Percentiles rank a stretch among this genome's conserved stretches.
Conservation (phyloP, 2,888 invertebrate genomes). For the Griposia aprilina region DNA sequence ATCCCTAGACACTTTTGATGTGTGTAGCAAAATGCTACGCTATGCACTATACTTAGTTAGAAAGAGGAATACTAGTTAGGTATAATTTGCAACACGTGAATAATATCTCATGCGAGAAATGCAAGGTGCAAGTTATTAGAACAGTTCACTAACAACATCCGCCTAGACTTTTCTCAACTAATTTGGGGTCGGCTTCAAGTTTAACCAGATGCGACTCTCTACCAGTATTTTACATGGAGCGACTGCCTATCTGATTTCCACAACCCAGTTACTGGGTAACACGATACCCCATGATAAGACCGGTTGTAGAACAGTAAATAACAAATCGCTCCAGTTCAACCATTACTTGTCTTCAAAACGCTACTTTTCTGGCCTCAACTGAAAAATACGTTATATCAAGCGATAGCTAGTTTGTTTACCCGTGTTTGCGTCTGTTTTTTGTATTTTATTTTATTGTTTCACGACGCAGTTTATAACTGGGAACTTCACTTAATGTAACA, state of each 20-base stretch:
- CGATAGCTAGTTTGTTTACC: slow-evolving; percentile 67
- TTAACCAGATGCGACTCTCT: too few species aligned
- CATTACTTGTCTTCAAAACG: background rate
- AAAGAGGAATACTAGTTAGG: background rate
- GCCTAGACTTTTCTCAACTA: background rate
- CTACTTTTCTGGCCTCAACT: slow-evolving; percentile 30
- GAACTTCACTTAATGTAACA: slow-evolving; percentile 42
- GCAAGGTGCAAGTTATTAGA: background rate
- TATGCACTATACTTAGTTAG: background rate
- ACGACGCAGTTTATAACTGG: slow-evolving; percentile 50
- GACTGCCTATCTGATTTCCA: background rate
- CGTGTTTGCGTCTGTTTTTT: slow-evolving; percentile 63
- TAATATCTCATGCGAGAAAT: too few species aligned
- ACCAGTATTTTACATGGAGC: background rate
- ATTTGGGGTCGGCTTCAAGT: background rate
- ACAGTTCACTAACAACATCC: background rate
- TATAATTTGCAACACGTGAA: background rate
- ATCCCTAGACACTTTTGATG: too few species aligned
- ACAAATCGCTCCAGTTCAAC: background rate
- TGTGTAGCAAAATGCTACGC: too few species aligned
- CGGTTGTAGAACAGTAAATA: background rate
- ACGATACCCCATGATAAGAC: background rate
- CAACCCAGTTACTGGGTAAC: background rate
- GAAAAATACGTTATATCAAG: slow-evolving; percentile 60
- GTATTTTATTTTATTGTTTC: slow-evolving; percentile 61